Conservation (phyloP, 2,888 invertebrate genomes). For the Galeruca laticollis region DNA sequence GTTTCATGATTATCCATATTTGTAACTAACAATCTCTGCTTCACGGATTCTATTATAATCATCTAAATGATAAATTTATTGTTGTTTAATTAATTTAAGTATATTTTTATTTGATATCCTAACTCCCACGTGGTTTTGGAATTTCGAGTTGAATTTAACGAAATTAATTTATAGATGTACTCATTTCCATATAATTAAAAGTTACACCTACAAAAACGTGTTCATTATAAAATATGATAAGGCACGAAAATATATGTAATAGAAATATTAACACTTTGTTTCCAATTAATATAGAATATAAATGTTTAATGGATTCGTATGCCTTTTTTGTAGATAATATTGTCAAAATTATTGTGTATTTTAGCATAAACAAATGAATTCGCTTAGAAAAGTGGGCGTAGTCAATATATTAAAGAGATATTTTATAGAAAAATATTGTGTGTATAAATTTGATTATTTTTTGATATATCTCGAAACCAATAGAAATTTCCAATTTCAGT, state of each 20-base stretch:
- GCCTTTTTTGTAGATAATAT: no score
- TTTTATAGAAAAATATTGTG: neutral
- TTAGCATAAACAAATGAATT: no score
- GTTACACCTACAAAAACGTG: conserved; percentile 35
- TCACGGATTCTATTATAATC: conserved; percentile 29
- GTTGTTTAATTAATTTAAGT: conserved; percentile 36
- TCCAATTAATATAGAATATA: neutral
- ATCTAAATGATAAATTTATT: conserved; percentile 35
- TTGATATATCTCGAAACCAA: no score
- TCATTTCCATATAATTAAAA: conserved; percentile 22
- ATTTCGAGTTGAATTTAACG: conserved; percentile 6
- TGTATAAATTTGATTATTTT: no score
- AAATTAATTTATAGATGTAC: conserved; percentile 23
- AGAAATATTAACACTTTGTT: conserved; percentile 3
- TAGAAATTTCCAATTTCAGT: no score
- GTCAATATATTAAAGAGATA: no score
- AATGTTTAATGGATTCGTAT: neutral
- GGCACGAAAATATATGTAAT: neutral
- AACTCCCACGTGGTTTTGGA: conserved; percentile 19
- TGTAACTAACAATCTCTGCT: conserved; percentile 16
- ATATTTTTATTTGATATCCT: conserved; percentile 27
- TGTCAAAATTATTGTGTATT: no score
- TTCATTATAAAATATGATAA: conserved; percentile 20
- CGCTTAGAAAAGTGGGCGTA: no score
- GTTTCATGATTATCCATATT: conserved; percentile 34